Percentiles rank a stretch among this genome's conserved stretches.
These are phyloP conservation scores for Spondyliosoma cantharus DNA, from an alignment of 2,797 vertebrate genomes.

Conservation along the genomic window DNA sequence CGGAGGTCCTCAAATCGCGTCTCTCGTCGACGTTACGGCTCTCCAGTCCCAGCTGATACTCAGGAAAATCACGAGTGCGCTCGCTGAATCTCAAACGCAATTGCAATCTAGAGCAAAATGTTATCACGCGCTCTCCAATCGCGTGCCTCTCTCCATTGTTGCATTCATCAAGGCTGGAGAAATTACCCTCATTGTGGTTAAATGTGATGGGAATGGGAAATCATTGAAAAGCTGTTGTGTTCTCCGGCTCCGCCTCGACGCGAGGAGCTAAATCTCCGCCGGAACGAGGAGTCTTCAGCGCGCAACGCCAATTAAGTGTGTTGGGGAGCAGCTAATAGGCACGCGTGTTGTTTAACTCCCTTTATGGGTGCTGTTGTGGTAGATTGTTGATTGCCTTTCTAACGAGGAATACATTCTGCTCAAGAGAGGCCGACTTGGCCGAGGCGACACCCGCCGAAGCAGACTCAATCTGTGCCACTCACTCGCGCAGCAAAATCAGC, in stretches of 20 bases:
- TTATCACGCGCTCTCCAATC: slow-evolving; percentile 17
- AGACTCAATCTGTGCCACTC: slow-evolving; percentile 38
- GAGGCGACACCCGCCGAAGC: slow-evolving; percentile 33
- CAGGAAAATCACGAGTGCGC: slow-evolving; percentile 37
- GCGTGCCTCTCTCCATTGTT: slow-evolving; percentile 24
- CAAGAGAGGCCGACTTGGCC: not conserved
- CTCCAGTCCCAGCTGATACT: slow-evolving; percentile 42
- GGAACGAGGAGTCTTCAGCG: not conserved
- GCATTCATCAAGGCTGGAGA: slow-evolving; percentile 41
- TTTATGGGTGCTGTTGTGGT: slow-evolving; percentile 20
- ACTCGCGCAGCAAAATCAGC: slow-evolving; percentile 46
- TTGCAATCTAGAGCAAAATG: slow-evolving; percentile 42
- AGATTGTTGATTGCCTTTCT: slow-evolving; percentile 47
- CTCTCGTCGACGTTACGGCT: slow-evolving; percentile 31
- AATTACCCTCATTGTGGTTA: slow-evolving; percentile 47
- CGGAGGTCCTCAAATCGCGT: slow-evolving; percentile 44
- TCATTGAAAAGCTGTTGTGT: slow-evolving; percentile 20
- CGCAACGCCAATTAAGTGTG: slow-evolving; percentile 13
- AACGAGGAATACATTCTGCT: slow-evolving; percentile 41
- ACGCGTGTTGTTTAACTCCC: slow-evolving; percentile 16
- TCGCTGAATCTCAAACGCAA: slow-evolving; percentile 26
- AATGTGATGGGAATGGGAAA: slow-evolving; percentile 57
- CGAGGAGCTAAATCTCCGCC: slow-evolving; percentile 24
- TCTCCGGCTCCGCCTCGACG: slow-evolving; percentile 19
- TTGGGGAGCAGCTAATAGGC: slow-evolving; percentile 16